Evolutionary conservation across 2,888 invertebrate genomes (phyloP).

Genomic region (Criorhina ranunculi): DNA sequence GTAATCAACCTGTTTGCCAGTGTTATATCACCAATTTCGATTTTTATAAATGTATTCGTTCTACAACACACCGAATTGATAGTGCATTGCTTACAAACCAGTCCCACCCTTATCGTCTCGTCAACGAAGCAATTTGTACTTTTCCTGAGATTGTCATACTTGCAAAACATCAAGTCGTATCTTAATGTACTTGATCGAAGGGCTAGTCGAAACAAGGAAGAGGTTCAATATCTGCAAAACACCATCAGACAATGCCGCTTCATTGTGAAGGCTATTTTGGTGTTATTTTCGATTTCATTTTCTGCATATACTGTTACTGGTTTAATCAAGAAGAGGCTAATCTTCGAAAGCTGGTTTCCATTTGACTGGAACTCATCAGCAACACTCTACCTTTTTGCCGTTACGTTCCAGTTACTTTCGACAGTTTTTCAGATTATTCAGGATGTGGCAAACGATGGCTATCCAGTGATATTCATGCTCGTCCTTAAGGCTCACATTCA

Average conservation of each 20-base stretch:
- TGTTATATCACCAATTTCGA: slow-evolving; percentile 30
- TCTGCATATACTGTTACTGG: slow-evolving; percentile 9
- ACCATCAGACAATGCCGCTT: slow-evolving; percentile 35
- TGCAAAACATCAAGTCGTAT: not conserved
- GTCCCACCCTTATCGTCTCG: slow-evolving; percentile 16
- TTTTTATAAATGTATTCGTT: slow-evolving; percentile 27
- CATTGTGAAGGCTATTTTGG: not conserved
- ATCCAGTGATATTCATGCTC: slow-evolving; percentile 27
- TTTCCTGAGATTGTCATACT: not conserved
- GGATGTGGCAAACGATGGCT: slow-evolving; percentile 31
- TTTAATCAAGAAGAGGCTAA: slow-evolving; percentile 16
- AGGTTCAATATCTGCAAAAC: slow-evolving; percentile 9
- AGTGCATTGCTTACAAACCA: slow-evolving; percentile 37
- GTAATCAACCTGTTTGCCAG: slow-evolving; percentile 17
- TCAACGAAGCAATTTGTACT: slow-evolving; percentile 29
- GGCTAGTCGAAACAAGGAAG: slow-evolving; percentile 21
- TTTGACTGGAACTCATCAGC: slow-evolving; percentile 13
- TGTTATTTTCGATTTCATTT: slow-evolving; percentile 13
- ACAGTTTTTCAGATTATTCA: slow-evolving; percentile 4
- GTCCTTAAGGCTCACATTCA: slow-evolving; percentile 35
- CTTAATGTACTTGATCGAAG: slow-evolving; percentile 25
- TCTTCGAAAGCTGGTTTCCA: slow-evolving; percentile 51
- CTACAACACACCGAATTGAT: slow-evolving; percentile 17
- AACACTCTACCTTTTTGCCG: not conserved
- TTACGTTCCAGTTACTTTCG: slow-evolving; percentile 26